These are phyloP conservation scores for Penaeus japonicus DNA, from an alignment of 1,140 invertebrate genomes.

Conservation along the genomic window DNA sequence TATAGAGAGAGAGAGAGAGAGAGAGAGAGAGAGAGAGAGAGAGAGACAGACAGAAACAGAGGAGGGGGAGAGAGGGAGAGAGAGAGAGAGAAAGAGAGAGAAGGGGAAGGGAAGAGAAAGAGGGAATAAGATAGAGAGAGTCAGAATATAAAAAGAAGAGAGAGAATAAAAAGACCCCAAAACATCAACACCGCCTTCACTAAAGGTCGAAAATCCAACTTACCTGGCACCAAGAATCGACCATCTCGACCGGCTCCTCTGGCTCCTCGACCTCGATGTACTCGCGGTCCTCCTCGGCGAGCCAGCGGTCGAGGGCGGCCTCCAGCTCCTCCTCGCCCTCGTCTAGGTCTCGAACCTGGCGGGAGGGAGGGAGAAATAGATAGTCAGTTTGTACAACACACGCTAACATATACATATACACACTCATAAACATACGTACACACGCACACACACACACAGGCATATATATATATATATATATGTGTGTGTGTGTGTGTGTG, in stretches of 20 bases:
- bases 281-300: constrained; percentile 76
- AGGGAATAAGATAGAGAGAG: neutral
- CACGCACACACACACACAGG: neutral
- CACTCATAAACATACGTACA: neutral
- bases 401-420: neutral
- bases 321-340: constrained; percentile 56
- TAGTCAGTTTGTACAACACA: neutral
- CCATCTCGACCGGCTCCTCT: constrained; percentile 80
- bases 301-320: constrained; percentile 43
- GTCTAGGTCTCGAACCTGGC: constrained; percentile 50
- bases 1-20: too few relatives aligned
- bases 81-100: neutral
- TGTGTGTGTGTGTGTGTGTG: neutral
- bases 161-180: neutral
- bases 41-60: neutral
- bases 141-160: neutral
- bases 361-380: neutral
- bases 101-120: too few relatives aligned
- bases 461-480: neutral
- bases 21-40: neutral
- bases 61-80: too few relatives aligned
- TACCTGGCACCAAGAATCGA: constrained; percentile 80
- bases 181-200: neutral
- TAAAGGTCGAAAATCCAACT: neutral
- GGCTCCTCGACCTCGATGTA: constrained; percentile 84